Conservation (phyloP, 2,797 vertebrate species). For the Channallabes apus region DNA sequence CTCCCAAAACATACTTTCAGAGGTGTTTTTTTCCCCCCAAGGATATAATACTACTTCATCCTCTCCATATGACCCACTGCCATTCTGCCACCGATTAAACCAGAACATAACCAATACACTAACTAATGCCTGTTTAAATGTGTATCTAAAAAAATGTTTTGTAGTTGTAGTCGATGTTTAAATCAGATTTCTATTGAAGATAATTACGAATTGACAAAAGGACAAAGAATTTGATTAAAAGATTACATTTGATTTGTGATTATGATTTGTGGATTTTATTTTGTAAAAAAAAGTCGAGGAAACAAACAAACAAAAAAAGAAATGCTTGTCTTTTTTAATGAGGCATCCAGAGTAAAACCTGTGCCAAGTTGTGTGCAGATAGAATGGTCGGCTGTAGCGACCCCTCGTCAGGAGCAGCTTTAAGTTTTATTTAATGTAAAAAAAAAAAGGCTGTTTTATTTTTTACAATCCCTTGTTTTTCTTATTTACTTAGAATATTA, state of each 20-base stretch:
- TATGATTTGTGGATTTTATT: neutral
- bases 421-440: no score
- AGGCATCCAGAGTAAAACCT: no score
- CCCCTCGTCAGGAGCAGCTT: no score
- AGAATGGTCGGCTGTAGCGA: no score
- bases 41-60: slow-evolving; percentile 27
- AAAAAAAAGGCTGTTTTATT: no score
- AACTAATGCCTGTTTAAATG: neutral
- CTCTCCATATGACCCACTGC: slow-evolving; percentile 14
- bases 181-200: neutral
- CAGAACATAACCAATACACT: slow-evolving; percentile 3
- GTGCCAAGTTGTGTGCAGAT: no score
- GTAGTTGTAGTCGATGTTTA: neutral
- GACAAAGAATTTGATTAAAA: neutral
- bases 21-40: neutral
- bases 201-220: neutral
- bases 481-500: neutral
- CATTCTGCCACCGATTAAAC: slow-evolving; percentile 20
- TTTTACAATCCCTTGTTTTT: no score
- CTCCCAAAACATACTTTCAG: slow-evolving; percentile 13
- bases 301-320: neutral
- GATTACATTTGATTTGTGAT: neutral
- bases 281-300: slow-evolving; percentile 15
- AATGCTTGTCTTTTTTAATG: slow-evolving; percentile 40
- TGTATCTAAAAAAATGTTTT: neutral